These are phyloP conservation scores for Corythucha ciliata DNA, from an alignment of 2,888 invertebrate species.

Conservation along the genomic window DNA sequence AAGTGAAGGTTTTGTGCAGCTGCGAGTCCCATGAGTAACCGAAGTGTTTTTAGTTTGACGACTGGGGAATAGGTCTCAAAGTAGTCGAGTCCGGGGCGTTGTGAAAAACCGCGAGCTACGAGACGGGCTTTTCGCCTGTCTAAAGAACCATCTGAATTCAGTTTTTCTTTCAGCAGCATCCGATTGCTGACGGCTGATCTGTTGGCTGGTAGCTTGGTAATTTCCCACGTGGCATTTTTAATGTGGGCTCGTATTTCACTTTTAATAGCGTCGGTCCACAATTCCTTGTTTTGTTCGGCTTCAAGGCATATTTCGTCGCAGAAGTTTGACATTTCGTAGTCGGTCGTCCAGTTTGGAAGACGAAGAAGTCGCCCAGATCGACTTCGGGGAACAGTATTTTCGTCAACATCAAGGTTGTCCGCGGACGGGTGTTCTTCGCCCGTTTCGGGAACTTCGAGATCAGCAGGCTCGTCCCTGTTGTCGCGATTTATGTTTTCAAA, in stretches of 20 bases:
- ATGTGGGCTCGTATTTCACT: slow-evolving; percentile 2
- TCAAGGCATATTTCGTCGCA: no score
- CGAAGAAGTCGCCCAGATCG: no score
- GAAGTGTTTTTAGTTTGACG: slow-evolving; percentile 14
- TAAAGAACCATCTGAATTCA: background rate
- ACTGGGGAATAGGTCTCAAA: slow-evolving; percentile 11
- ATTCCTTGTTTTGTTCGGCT: no score
- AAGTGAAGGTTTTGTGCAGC: slow-evolving; percentile 3
- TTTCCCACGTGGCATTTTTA: slow-evolving; percentile 16
- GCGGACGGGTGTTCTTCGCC: no score
- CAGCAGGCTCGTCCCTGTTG: no score
- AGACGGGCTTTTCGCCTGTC: slow-evolving; percentile 5
- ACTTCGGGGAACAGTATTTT: no score
- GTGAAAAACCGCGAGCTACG: slow-evolving; percentile 21
- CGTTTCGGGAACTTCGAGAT: no score
- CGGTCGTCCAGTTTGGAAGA: no score
- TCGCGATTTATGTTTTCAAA: no score
- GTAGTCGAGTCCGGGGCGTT: slow-evolving; percentile 16
- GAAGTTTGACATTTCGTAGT: no score
- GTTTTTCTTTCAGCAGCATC: no score
- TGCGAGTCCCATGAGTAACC: slow-evolving; percentile 15
- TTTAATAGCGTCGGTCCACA: background rate
- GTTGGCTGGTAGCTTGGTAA: background rate
- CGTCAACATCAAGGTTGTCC: no score
- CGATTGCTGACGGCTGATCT: slow-evolving; percentile 1